Base-by-base conservation (phyloP, 2,797 vertebrate genomes). In the Syngnathus rostellatus region DNA sequence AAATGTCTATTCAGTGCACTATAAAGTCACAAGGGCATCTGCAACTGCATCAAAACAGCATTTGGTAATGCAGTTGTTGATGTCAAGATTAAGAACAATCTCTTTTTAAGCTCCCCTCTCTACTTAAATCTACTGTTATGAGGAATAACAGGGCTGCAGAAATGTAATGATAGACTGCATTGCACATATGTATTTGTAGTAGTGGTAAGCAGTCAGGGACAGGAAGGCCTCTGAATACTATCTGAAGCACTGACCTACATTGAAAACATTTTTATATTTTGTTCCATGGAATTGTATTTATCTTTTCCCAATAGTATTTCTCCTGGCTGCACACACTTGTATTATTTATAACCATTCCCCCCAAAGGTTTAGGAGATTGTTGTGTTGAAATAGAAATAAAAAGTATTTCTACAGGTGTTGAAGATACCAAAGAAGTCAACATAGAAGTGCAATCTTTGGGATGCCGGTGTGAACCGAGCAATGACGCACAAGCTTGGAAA, bases 81-180 rank as follows among this genome's bases (percentile, higher is more conserved):
- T 25, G 60, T 16, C 31, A 62, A 45, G 46, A 61, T 62, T 64
- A 70, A 59, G 37, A 59, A 17, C 58, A 48, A 43, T 51, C 25
- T 57, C 61, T 12, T 12, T 25, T 43, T 51, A 46, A 60, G 39
- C 60, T 63, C 40, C 41, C 25, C 54, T 63, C 21, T 62, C 10
- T 45, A 41, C 48, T 41, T 40, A 21, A 54, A 54, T 21, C 14
- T 21, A 21, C 63, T 54, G 8, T 40, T 51, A 65, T 23, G 19
- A 40, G 7, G 19, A 65, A 51, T 23, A 55, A 23, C 50, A 65
- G 63, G 63, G 59, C 9, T 43, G 39, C 59, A 41, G 7, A 61
- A 61, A 39, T n/a, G n/a, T 60, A 41, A 43, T 61, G 41, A 43
- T 11, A 61, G 10, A 43, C 59, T 43, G 8, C 43, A 23, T 8